Evolutionary conservation across 1,140 invertebrate genomes (phyloP), one percentile per base, ranked within the genome.

Genomic region (Zaprionus gabonicus): DNA sequence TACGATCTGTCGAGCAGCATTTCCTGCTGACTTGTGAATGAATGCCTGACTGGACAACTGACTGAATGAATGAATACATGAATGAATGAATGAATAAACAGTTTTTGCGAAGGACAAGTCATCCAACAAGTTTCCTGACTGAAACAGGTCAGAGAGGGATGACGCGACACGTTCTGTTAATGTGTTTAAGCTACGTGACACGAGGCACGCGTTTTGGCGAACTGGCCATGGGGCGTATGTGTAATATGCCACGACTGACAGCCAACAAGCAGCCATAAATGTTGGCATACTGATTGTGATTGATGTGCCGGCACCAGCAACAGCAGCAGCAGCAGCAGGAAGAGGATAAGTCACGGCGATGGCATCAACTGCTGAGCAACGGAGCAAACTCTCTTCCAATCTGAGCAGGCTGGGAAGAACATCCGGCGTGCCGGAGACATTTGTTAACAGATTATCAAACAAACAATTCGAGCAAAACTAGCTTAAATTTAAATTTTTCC

Each of bases 221-320:
- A 17, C 41, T 15, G 38, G 46, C 27, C 15, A 63, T 38, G 10
- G 41, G 53, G 72, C 72, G 67, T 75, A 75, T 75, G 67, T 71
- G 67, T 58, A 75, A 71, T 75, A 58, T 64, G 71, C 58, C 71
- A 75, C 34, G 57, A 44, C 28, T 62, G 71, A 70, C 71, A 74
- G 66, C 57, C 66, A 71, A 75, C 67, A 71, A 51, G 51, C 67
- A 64, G 72, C 72, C 67, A 70, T 71, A 75, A 71, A 75, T 70
- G 72, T 31, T 58, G 58, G 13, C 53, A 70, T 44, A 31, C 27
- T 71, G 59, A 75, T 64, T 75, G 72, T 75, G 72, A 71, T 75
- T 75, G 72, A 75, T 75, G 67, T 51, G 66, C 58, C 20, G 59
- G 69, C 62, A 58, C 5, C 41, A 58, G 49, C 55, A 34, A n/a